Conservation (phyloP, 37 sponge, comb jelly and placozoan genomes). For the Axinella damicornis region DNA sequence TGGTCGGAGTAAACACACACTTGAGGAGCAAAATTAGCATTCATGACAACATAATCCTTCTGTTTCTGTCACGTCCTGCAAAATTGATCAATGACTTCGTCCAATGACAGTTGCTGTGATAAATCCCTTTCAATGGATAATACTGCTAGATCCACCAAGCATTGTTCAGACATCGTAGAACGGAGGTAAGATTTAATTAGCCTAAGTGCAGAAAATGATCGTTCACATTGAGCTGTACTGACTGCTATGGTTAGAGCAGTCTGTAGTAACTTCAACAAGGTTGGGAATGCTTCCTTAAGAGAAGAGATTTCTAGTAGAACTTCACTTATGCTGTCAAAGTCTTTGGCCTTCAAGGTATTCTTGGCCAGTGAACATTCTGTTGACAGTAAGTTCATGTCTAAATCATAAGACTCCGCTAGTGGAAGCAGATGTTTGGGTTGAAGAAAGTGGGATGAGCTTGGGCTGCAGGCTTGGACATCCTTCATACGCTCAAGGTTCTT, state of each 20-base stretch:
- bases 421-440: background rate
- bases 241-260: conserved; percentile 44
- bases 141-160: conserved; percentile 34
- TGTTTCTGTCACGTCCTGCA: conserved; percentile 15
- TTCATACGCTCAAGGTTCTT: conserved; percentile 7
- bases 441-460: conserved; percentile 15
- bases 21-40: no score
- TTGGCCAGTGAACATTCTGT: conserved; percentile 19
- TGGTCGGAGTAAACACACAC: no score
- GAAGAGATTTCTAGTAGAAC: conserved; percentile 13
- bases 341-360: background rate
- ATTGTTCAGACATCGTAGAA: conserved; percentile 41
- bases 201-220: conserved; percentile 64
- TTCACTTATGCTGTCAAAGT: background rate
- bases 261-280: background rate
- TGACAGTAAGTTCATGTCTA: background rate
- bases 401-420: background rate
- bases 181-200: conserved; percentile 41
- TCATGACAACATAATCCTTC: conserved; percentile 20
- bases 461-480: conserved; percentile 5
- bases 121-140: conserved; percentile 49
- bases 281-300: conserved; percentile 8
- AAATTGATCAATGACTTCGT: conserved; percentile 21
- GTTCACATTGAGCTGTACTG: conserved; percentile 64
- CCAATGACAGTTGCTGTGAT: conserved; percentile 9